phyloP scores from a whole-genome alignment of 2,888 invertebrate genomes.

The Adela reaumurella region DNA sequence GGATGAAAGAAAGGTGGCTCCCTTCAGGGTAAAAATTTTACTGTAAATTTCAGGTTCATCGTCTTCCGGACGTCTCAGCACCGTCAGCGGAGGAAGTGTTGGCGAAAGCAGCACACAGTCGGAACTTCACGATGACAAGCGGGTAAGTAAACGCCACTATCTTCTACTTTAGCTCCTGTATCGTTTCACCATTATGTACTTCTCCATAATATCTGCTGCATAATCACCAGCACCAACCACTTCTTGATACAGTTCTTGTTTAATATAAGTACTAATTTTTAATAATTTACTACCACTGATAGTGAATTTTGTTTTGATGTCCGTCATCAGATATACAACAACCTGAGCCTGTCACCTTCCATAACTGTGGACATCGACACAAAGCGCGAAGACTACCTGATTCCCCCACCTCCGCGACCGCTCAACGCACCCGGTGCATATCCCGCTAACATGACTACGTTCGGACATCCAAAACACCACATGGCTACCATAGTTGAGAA shows the following conservation, averaged over 20 bases:
- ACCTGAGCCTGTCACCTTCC: neutral
- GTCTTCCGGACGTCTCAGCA: slow-evolving; percentile 79
- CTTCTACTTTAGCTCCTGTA: no score
- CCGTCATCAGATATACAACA: neutral
- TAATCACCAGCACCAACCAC: no score
- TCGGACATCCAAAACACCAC: slow-evolving; percentile 45
- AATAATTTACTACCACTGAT: no score
- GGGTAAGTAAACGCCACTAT: slow-evolving; percentile 7
- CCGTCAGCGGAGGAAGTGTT: slow-evolving; percentile 75
- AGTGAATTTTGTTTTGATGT: no score
- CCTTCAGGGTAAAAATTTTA: slow-evolving; percentile 3
- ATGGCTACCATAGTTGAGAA: slow-evolving; percentile 51
- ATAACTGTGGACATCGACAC: slow-evolving; percentile 24
- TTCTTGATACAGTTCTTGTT: no score
- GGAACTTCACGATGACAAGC: slow-evolving; percentile 74
- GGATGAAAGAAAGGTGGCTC: no score
- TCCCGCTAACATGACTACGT: slow-evolving; percentile 40
- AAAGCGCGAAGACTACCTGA: slow-evolving; percentile 57
- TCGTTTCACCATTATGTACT: no score
- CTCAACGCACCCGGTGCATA: slow-evolving; percentile 24
- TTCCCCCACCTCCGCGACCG: slow-evolving; percentile 62
- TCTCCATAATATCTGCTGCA: no score
- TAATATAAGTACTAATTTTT: no score
- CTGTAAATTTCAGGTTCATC: slow-evolving; percentile 59
- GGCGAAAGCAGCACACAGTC: slow-evolving; percentile 85